A percentile compares a stretch with the other conserved stretches of the same genome.
phyloP scores from a whole-genome alignment of 1,140 invertebrate species.

The Polypedilum vanderplanki region DNA sequence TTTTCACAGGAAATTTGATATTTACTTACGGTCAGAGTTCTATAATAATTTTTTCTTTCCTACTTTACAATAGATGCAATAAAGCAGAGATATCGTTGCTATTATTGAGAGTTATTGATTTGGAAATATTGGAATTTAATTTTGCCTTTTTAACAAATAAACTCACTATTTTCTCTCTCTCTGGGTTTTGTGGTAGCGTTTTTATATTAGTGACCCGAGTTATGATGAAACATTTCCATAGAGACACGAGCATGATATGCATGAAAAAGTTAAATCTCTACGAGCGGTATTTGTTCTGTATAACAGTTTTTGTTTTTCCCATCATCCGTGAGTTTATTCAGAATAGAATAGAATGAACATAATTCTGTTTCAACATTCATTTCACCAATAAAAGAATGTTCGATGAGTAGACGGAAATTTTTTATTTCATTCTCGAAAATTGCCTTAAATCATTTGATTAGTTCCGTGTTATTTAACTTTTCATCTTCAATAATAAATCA shows the following conservation, averaged over 20 bases:
- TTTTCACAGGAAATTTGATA: not conserved
- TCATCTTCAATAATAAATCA: slow-evolving; percentile 28
- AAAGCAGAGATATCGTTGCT: too few relatives aligned
- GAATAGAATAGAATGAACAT: too few relatives aligned
- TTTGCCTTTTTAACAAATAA: not conserved
- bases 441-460: slow-evolving; percentile 27
- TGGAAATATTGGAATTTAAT: slow-evolving; percentile 19
- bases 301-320: too few relatives aligned
- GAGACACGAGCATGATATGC: too few relatives aligned
- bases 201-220: too few relatives aligned
- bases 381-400: not conserved
- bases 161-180: not conserved
- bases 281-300: too few relatives aligned
- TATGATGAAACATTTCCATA: too few relatives aligned
- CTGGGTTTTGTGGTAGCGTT: too few relatives aligned
- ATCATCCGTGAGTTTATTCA: too few relatives aligned
- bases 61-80: not conserved
- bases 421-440: not conserved
- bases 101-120: not conserved
- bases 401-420: not conserved
- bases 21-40: not conserved
- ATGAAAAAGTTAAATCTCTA: too few relatives aligned
- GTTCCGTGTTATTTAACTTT: slow-evolving; percentile 27
- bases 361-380: too few relatives aligned
- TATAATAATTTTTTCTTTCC: not conserved